Evolutionary conservation across 2,888 invertebrate genomes (phyloP).

Genomic region (Crepidodera aurea): DNA sequence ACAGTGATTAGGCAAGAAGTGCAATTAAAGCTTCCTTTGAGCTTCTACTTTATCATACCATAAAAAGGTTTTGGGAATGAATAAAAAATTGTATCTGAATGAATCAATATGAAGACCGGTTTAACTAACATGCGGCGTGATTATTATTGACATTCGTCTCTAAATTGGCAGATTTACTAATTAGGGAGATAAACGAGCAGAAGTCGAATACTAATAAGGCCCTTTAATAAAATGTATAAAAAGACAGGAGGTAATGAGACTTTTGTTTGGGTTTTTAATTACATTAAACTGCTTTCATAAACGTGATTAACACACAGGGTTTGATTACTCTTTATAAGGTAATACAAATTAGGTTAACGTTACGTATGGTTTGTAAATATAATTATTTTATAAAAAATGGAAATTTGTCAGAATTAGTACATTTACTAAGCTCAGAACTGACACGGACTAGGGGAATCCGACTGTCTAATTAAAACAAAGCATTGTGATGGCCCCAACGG

Average conservation of each 20-base stretch:
- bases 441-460: too few relatives aligned
- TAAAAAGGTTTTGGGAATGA: constrained; percentile 21
- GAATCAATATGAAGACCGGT: constrained; percentile 30
- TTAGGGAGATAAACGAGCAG: constrained; percentile 41
- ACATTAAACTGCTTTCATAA: too few relatives aligned
- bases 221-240: constrained; percentile 3
- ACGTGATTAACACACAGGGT: too few relatives aligned
- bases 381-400: too few relatives aligned
- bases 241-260: not conserved
- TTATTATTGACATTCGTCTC: constrained; percentile 30
- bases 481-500: too few relatives aligned
- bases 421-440: too few relatives aligned
- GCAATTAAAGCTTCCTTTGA: constrained; percentile 29
- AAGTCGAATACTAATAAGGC: constrained; percentile 21
- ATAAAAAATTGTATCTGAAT: constrained; percentile 18
- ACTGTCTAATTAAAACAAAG: too few relatives aligned
- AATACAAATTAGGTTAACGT: too few relatives aligned
- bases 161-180: constrained; percentile 42
- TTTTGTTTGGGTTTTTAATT: constrained; percentile 16
- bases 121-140: constrained; percentile 28
- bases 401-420: too few relatives aligned
- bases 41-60: constrained; percentile 23
- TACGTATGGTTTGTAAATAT: too few relatives aligned
- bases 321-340: too few relatives aligned
- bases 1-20: constrained; percentile 26